These are phyloP conservation scores for Mythimna impura DNA, from an alignment of 2,888 invertebrate species.

Conservation along the genomic window DNA sequence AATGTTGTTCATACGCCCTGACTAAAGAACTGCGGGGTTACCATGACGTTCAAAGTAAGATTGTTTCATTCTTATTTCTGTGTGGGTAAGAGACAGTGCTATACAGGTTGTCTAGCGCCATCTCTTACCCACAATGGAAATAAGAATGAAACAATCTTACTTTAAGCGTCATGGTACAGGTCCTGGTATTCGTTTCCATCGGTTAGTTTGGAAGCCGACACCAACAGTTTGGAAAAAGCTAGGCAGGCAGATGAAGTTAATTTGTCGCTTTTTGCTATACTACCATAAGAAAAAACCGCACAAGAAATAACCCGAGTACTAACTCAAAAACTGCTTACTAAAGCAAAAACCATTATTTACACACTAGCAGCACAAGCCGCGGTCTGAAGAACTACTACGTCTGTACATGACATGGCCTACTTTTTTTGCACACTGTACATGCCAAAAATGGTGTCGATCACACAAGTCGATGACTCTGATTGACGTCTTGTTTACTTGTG, in stretches of 20 bases:
- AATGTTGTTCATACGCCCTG: too few relatives aligned
- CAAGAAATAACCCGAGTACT: not conserved
- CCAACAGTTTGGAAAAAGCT: too few relatives aligned
- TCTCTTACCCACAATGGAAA: too few relatives aligned
- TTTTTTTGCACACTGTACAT: constrained; percentile 20
- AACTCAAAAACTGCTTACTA: too few relatives aligned
- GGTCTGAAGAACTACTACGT: not conserved
- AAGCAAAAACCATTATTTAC: not conserved
- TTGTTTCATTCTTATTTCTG: too few relatives aligned
- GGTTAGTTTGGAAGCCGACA: not conserved
- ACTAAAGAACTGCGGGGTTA: too few relatives aligned
- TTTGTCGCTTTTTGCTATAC: too few relatives aligned
- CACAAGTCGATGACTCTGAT: constrained; percentile 15
- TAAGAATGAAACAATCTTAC: too few relatives aligned
- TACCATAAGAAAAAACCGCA: not conserved
- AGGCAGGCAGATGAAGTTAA: not conserved
- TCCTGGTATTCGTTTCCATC: not conserved
- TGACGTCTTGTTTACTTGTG: constrained; percentile 38
- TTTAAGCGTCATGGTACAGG: too few relatives aligned
- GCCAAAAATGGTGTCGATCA: constrained; percentile 21
- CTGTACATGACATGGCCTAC: not conserved
- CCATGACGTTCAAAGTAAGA: too few relatives aligned
- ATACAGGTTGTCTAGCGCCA: too few relatives aligned
- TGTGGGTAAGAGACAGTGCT: too few relatives aligned
- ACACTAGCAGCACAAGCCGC: not conserved